phyloP scores from a whole-genome alignment of 2,888 invertebrate species.

The Noctua fimbriata region DNA sequence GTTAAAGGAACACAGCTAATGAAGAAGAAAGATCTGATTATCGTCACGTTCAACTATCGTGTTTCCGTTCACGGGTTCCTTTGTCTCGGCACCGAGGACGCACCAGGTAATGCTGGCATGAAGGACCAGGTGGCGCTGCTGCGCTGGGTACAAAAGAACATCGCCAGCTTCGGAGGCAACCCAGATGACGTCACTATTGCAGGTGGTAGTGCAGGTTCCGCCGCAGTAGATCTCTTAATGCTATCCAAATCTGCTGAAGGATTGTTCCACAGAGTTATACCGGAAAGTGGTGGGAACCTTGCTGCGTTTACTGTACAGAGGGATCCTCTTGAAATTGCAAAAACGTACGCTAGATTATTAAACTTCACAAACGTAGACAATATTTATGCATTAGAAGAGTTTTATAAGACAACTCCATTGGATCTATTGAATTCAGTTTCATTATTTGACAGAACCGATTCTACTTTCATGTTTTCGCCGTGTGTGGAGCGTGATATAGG shows the following conservation, averaged over 20 bases:
- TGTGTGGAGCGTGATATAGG: conserved; percentile 59
- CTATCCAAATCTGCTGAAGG: conserved; percentile 65
- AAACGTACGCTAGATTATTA: conserved; percentile 65
- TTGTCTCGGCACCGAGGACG: conserved; percentile 70
- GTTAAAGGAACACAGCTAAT: conserved; percentile 60
- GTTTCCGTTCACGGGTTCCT: conserved; percentile 70
- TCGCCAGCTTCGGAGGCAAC: conserved; percentile 74
- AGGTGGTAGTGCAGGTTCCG: conserved; percentile 72
- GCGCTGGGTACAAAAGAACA: conserved; percentile 74
- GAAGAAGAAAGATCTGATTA: conserved; percentile 66
- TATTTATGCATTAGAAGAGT: conserved; percentile 72
- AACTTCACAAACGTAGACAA: conserved; percentile 72
- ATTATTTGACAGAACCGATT: conserved; percentile 58
- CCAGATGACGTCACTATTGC: conserved; percentile 74
- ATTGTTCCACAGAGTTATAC: conserved; percentile 71
- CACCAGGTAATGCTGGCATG: conserved; percentile 62
- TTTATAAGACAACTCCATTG: conserved; percentile 71
- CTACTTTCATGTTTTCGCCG: conserved; percentile 65
- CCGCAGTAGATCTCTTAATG: background rate
- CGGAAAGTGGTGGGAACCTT: conserved; percentile 70
- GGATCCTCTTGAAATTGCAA: conserved; percentile 74
- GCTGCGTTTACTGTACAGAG: conserved; percentile 66
- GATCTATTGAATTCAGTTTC: conserved; percentile 65
- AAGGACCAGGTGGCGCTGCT: conserved; percentile 73
- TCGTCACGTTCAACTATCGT: conserved; percentile 72